Evolutionary conservation across 2,113 vertebrate species (phyloP).

Genomic region (Actenoides hombroni): DNA sequence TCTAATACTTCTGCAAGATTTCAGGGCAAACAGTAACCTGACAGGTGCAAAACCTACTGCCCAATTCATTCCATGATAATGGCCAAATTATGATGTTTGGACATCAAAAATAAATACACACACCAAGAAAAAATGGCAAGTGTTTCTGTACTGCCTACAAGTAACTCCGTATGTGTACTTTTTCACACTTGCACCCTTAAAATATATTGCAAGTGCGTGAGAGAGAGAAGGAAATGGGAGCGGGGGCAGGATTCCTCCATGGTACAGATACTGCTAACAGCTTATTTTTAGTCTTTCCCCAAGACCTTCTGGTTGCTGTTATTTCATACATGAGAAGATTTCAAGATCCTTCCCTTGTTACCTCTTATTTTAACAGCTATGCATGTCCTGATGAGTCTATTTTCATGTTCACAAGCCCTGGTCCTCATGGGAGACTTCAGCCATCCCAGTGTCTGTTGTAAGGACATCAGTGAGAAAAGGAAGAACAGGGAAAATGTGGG

Average conservation of each 20-base stretch:
- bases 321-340: not conserved
- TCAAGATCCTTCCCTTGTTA: conserved; percentile 38
- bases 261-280: not conserved
- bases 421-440: no score
- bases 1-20: not conserved
- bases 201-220: not conserved
- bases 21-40: not conserved
- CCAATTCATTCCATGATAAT: not conserved
- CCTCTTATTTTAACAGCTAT: not conserved
- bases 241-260: not conserved
- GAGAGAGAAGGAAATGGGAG: not conserved
- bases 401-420: not conserved
- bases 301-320: not conserved
- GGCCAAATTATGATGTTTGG: not conserved
- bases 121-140: not conserved
- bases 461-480: no score
- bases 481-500: no score
- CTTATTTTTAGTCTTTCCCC: not conserved
- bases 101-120: not conserved
- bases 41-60: not conserved
- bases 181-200: conserved; percentile 5
- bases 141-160: not conserved
- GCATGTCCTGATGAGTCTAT: not conserved
- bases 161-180: not conserved
- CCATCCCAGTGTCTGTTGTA: no score